Conservation (phyloP, 1,140 invertebrate species). For the Rhynchophorus ferrugineus region DNA sequence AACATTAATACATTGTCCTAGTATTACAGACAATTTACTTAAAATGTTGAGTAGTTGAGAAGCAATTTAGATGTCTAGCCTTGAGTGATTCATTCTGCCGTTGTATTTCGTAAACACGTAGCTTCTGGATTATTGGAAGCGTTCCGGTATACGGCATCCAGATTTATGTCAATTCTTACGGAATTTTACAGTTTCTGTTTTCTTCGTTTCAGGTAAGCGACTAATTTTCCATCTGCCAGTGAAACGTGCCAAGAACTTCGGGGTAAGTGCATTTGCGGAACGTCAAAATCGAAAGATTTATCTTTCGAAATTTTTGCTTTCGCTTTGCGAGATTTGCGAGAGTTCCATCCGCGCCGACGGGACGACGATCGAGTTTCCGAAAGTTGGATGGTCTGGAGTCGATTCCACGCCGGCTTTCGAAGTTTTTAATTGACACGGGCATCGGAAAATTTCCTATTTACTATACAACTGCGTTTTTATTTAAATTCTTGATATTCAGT, state of each 20-base stretch:
- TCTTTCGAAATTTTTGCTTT: constrained; percentile 1
- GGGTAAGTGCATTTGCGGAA: constrained; percentile 9
- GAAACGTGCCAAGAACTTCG: constrained; percentile 6
- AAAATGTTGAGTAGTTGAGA: no score
- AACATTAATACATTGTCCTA: no score
- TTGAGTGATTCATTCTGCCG: not conserved
- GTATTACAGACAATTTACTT: no score
- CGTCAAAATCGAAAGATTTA: constrained; percentile 6
- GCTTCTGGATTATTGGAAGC: not conserved
- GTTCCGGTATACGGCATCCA: not conserved
- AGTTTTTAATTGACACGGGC: no score
- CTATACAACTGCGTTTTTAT: no score
- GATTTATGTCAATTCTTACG: not conserved
- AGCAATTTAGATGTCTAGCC: no score
- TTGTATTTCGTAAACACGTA: constrained; percentile 1
- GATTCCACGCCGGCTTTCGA: no score
- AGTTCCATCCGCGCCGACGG: not conserved
- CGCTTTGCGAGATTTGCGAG: not conserved
- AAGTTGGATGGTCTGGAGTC: no score
- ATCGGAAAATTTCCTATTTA: no score
- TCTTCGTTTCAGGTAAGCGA: constrained; percentile 14
- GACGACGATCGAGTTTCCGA: not conserved
- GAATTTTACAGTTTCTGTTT: constrained; percentile 1
- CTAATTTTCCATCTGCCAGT: not conserved
- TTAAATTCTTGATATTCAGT: no score